phyloP scores from a whole-genome alignment of 2,113 vertebrate species.

The Acrocephalus kingi region DNA sequence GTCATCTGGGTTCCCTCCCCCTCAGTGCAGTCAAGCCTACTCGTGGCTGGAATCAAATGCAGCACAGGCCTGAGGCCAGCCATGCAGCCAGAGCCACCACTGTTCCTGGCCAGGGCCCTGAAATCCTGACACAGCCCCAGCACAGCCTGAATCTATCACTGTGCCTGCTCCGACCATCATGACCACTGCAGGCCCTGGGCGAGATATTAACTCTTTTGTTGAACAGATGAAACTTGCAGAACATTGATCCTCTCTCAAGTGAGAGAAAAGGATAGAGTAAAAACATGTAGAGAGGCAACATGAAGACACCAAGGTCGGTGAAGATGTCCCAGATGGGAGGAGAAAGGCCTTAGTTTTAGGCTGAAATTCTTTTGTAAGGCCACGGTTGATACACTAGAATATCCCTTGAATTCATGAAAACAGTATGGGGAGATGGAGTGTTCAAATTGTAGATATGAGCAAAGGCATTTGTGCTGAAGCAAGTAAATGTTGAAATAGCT shows the following conservation, averaged over 20 bases:
- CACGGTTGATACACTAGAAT: neutral
- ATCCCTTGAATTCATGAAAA: neutral
- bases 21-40: neutral
- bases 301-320: neutral
- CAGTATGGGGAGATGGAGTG: neutral
- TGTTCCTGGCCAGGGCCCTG: neutral
- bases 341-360: neutral
- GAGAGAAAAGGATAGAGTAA: neutral
- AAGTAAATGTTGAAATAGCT: neutral
- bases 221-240: neutral
- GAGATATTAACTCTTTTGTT: neutral
- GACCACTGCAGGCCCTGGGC: neutral
- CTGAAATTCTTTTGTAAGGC: neutral
- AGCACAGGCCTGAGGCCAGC: neutral
- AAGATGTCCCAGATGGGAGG: neutral
- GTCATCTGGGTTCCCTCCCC: neutral
- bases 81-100: neutral
- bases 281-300: neutral
- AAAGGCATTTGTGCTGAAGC: neutral
- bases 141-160: neutral
- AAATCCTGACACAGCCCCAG: neutral
- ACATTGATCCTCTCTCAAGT: neutral
- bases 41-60: neutral
- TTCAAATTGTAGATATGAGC: neutral
- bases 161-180: neutral